Percentiles rank a stretch among this genome's conserved stretches.
Conservation (phyloP, 2,113 vertebrate species). For the Columba livia region DNA sequence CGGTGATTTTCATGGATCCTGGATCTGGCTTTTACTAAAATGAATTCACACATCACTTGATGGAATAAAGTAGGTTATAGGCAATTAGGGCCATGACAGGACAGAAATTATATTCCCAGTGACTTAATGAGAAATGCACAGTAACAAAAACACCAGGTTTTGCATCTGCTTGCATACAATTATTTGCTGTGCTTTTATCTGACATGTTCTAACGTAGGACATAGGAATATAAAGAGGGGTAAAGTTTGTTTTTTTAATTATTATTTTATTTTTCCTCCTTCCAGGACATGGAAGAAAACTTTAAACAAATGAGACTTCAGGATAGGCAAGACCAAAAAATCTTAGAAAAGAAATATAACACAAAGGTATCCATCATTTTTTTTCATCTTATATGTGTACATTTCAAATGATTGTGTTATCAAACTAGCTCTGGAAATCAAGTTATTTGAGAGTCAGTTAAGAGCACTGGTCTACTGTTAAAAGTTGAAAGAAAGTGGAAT, state of each 20-base stretch:
- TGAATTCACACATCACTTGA: background rate
- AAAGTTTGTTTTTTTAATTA: background rate
- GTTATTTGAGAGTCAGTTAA: background rate
- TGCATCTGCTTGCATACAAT: background rate
- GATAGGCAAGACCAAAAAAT: constrained; percentile 60
- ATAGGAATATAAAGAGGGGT: background rate
- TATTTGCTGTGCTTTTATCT: background rate
- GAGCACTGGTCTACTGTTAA: background rate
- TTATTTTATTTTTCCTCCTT: background rate
- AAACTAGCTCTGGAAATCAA: background rate
- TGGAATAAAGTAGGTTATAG: background rate
- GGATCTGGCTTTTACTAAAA: background rate
- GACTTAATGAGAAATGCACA: background rate
- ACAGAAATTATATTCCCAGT: background rate
- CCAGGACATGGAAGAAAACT: constrained; percentile 73
- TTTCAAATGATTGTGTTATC: background rate
- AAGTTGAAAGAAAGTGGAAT: background rate
- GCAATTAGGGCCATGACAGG: background rate
- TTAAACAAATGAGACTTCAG: constrained; percentile 68
- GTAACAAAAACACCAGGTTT: background rate
- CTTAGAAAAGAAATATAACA: constrained; percentile 59
- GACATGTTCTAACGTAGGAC: background rate
- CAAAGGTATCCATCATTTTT: constrained; percentile 72
- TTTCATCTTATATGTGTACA: background rate
- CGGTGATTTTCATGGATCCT: background rate